These are phyloP conservation scores for Hystrix brachyura DNA, from an alignment of 2,113 vertebrate genomes.

Conservation along the genomic window DNA sequence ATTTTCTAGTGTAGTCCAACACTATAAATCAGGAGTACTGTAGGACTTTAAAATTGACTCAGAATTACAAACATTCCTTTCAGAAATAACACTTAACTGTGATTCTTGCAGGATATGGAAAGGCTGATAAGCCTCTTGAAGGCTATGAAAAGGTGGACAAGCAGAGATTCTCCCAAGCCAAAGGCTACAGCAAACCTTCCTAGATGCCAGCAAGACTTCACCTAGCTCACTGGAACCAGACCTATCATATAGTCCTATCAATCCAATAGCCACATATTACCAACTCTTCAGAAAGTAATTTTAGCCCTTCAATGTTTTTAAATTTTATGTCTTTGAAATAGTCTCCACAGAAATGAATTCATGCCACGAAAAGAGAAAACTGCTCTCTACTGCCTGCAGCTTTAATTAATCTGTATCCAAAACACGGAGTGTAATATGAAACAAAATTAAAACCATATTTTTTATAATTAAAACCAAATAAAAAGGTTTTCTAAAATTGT, in stretches of 20 bases:
- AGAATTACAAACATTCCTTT: neutral
- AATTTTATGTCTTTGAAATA: constrained; percentile 9
- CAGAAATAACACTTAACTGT: neutral
- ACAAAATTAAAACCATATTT: constrained; percentile 35
- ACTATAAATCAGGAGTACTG: neutral
- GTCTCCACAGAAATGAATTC: constrained; percentile 41
- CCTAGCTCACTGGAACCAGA: neutral
- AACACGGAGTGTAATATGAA: neutral
- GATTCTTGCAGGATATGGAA: neutral
- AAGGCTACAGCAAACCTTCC: neutral
- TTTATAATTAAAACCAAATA: constrained; percentile 39
- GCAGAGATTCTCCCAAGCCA: neutral
- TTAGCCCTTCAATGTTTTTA: neutral
- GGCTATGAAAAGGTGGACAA: neutral
- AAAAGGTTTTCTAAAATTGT: neutral
- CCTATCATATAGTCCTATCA: neutral
- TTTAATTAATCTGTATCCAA: constrained; percentile 34
- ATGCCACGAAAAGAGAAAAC: neutral
- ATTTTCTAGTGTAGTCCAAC: neutral
- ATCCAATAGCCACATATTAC: neutral
- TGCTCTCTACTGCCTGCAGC: neutral
- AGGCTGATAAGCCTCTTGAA: neutral
- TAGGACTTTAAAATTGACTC: constrained; percentile 18
- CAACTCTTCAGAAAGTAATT: constrained; percentile 34
- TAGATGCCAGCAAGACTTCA: neutral